Evolutionary conservation across 2,113 vertebrate genomes (phyloP).

Genomic region (Oreocharis arfaki): DNA sequence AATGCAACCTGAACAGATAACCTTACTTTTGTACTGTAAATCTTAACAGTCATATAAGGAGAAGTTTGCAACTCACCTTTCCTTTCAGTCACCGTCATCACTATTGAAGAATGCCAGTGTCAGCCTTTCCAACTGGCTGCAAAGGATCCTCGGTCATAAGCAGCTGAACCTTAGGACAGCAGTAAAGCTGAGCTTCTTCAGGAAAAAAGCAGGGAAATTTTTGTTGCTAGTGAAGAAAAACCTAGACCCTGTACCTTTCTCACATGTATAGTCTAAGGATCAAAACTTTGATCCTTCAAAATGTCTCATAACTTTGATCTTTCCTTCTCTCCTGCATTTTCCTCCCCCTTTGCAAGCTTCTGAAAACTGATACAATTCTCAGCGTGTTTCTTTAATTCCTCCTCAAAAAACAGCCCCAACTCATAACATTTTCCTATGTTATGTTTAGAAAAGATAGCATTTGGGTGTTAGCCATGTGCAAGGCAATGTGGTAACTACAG

Average conservation of each 20-base stretch:
- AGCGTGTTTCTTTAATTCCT: background rate
- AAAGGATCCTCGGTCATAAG: background rate
- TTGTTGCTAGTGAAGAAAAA: background rate
- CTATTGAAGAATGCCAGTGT: background rate
- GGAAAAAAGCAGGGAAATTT: background rate
- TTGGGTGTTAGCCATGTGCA: background rate
- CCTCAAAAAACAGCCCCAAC: background rate
- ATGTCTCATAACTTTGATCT: background rate
- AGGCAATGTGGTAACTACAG: background rate
- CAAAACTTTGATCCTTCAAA: too few relatives aligned
- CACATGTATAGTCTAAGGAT: accelerated
- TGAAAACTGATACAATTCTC: background rate
- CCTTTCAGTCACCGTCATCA: background rate
- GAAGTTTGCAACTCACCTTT: background rate
- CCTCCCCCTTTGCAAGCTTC: background rate
- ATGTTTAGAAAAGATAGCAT: background rate
- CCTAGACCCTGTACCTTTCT: background rate
- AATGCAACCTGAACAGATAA: background rate
- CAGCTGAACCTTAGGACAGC: background rate
- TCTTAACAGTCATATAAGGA: background rate
- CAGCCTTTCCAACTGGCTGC: background rate
- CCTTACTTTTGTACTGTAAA: background rate
- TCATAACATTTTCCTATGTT: background rate
- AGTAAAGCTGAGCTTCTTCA: background rate
- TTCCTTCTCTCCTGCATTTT: background rate